These are phyloP conservation scores for Limenitis arthemis DNA, from an alignment of 2,888 invertebrate genomes.

Conservation along the genomic window DNA sequence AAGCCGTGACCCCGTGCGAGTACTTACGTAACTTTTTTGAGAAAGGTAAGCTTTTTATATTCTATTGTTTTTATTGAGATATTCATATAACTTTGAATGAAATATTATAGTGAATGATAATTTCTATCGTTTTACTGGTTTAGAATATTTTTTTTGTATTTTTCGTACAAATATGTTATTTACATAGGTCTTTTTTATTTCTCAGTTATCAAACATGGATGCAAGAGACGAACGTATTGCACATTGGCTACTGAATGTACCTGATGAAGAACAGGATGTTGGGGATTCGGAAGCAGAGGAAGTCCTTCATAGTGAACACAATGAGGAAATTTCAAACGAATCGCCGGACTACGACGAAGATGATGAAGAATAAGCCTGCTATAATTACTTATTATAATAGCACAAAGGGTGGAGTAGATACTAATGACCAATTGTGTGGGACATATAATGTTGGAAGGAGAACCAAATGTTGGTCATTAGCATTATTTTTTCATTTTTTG, in stretches of 20 bases:
- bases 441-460: neutral
- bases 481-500: neutral
- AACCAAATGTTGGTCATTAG: neutral
- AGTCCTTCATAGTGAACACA: conserved; percentile 4
- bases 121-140: no score
- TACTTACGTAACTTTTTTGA: conserved; percentile 18
- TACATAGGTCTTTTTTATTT: neutral
- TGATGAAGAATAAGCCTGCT: neutral
- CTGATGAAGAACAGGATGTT: conserved; percentile 4
- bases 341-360: conserved; percentile 1
- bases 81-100: conserved; percentile 1
- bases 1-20: conserved; percentile 21
- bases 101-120: no score
- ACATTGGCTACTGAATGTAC: conserved; percentile 2
- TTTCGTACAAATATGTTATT: neutral
- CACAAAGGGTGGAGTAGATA: conserved; percentile 4
- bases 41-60: conserved; percentile 15
- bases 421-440: neutral
- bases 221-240: conserved; percentile 7
- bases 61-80: conserved; percentile 9
- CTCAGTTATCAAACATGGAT: neutral
- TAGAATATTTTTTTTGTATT: no score
- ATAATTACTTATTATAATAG: conserved; percentile 10
- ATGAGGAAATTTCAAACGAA: conserved; percentile 2
- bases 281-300: conserved; percentile 1